Evolutionary conservation across 2,888 invertebrate genomes (phyloP).

Genomic region (Balanococcus diminutus): DNA sequence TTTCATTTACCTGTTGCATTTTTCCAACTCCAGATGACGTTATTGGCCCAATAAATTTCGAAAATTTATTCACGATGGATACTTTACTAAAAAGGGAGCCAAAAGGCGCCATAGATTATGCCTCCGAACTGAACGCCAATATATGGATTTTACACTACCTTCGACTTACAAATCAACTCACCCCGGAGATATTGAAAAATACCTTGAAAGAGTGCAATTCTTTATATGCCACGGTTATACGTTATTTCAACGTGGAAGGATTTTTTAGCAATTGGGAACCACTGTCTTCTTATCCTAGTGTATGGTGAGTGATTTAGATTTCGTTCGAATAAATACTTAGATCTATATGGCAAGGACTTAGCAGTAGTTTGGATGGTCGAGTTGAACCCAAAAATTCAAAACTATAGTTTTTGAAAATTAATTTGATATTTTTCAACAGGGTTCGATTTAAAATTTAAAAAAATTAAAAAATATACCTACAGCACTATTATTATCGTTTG

Average conservation of each 20-base stretch:
- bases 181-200: constrained; percentile 60
- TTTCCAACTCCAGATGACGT: constrained; percentile 63
- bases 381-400: too few relatives aligned
- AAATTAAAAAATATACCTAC: too few relatives aligned
- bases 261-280: constrained; percentile 62
- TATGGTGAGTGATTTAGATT: constrained; percentile 61
- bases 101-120: constrained; percentile 64
- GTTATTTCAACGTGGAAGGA: constrained; percentile 60
- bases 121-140: constrained; percentile 66
- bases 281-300: constrained; percentile 60
- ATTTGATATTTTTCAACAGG: too few relatives aligned
- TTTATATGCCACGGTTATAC: constrained; percentile 61
- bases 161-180: constrained; percentile 64
- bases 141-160: constrained; percentile 66
- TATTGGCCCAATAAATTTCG: constrained; percentile 64
- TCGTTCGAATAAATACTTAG: not conserved
- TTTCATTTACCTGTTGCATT: too few relatives aligned
- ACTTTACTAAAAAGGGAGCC: constrained; percentile 62
- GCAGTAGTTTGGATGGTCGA: too few relatives aligned
- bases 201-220: constrained; percentile 62
- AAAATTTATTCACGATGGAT: constrained; percentile 60
- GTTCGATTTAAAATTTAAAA: too few relatives aligned
- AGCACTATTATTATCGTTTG: too few relatives aligned
- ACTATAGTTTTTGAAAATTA: too few relatives aligned
- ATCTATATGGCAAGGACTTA: too few relatives aligned